These are phyloP conservation scores for Chaetophractus vellerosus DNA, from an alignment of 2,797 vertebrate genomes.

Conservation along the genomic window DNA sequence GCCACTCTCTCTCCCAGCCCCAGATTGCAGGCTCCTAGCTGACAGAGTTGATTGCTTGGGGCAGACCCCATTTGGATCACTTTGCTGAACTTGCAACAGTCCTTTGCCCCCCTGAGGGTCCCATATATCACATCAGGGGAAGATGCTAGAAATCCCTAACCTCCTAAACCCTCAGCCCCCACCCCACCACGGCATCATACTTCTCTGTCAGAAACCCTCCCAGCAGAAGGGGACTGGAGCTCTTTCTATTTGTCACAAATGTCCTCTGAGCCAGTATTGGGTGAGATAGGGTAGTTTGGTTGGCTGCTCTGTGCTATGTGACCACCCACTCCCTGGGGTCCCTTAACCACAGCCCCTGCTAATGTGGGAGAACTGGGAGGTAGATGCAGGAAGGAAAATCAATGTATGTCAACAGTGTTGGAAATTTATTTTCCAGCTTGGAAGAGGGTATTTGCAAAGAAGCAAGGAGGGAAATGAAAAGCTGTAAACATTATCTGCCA, in stretches of 20 bases:
- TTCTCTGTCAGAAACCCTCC: background rate
- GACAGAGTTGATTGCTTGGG: background rate
- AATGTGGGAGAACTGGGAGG: conserved; percentile 30
- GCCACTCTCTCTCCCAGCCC: background rate
- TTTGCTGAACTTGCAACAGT: background rate
- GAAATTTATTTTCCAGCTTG: conserved; percentile 82
- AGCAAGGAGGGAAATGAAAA: conserved; percentile 71
- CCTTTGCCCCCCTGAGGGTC: background rate
- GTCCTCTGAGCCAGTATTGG: background rate
- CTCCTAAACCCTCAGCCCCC: background rate
- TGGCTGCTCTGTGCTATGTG: background rate
- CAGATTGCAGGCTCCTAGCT: background rate
- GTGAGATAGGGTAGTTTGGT: background rate
- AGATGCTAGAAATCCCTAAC: background rate
- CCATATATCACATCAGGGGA: background rate
- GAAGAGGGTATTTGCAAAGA: conserved; percentile 73
- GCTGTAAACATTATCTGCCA: conserved; percentile 63
- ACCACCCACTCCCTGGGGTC: background rate
- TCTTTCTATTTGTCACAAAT: background rate
- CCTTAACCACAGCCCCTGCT: conserved; percentile 44
- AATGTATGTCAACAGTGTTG: conserved; percentile 77
- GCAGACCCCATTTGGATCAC: background rate
- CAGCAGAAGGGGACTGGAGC: background rate
- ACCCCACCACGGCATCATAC: background rate
- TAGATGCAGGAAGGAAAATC: conserved; percentile 70